Evolutionary conservation across 2,113 vertebrate genomes (phyloP).

Genomic region (Tragelaphus imberbis): DNA sequence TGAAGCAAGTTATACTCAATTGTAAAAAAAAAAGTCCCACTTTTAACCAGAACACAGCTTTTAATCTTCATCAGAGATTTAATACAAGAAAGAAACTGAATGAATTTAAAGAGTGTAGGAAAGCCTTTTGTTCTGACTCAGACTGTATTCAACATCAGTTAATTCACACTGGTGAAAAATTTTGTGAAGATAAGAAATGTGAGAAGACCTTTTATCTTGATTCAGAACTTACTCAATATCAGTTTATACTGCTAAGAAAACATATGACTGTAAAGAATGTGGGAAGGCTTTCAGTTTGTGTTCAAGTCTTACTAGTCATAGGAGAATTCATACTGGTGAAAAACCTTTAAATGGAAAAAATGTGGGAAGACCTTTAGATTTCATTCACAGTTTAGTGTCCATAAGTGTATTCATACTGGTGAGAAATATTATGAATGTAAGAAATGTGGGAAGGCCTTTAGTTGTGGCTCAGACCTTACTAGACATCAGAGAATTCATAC

Average conservation of each 20-base stretch:
- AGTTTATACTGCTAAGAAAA: slow-evolving; percentile 23
- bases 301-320: slow-evolving; percentile 24
- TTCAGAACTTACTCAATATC: background rate
- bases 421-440: slow-evolving; percentile 51
- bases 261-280: slow-evolving; percentile 45
- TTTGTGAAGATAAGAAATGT: background rate
- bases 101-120: background rate
- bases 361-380: slow-evolving; percentile 58
- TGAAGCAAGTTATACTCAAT: background rate
- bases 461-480: slow-evolving; percentile 41
- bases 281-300: slow-evolving; percentile 36
- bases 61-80: background rate
- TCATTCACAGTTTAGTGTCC: slow-evolving; percentile 51
- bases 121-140: background rate
- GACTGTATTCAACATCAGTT: background rate
- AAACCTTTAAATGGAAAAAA: slow-evolving; percentile 56
- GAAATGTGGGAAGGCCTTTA: slow-evolving; percentile 49
- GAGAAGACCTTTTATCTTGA: background rate
- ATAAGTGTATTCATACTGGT: slow-evolving; percentile 53
- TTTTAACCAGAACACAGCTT: background rate
- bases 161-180: background rate
- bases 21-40: background rate
- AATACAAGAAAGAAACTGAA: background rate
- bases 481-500: slow-evolving; percentile 60
- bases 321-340: slow-evolving; percentile 44